Base-by-base conservation (phyloP, 1,140 invertebrate genomes). In the Plectus sambesii region DNA sequence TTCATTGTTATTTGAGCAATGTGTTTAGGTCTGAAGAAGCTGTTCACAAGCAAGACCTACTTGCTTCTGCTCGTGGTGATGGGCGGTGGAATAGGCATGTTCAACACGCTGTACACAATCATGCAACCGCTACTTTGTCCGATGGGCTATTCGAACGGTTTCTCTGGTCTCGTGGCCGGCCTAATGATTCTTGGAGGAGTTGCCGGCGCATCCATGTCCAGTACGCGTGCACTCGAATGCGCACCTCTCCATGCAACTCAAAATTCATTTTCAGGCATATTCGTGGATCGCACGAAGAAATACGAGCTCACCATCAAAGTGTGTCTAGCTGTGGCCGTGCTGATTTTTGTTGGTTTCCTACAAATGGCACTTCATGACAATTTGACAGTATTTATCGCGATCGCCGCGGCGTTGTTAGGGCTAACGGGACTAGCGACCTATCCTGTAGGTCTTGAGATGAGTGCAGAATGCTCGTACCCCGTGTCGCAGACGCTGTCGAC, bases 401-500 rank as follows among this genome's bases (percentile, higher is more conserved):
- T 56, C 9, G 22, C 45, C n/a, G 68, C 65, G 37, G 48, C 69
- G 33, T 41, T 64, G 5, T 67, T 67, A 26, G 64, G 64, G 22
- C 53, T 69, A 20, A 51, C 66, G 23, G 64, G 64, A 9, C 42
- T 67, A 40, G 66, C 64, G 4, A 62, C 56, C 2, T 67, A 67
- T 42, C 64, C 64, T n/a, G 64, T 69, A 6, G 64, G 64, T n/a
- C 37, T 67, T 20, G 64, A 67, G 44, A 38, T 69, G 29, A 53
- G 62, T 2, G 66, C 63, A 0, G 64, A 67, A 41, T 67, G 64
- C 52, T 59, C 66, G 8, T 69, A 53, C 49, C 64, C 64, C 3
- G 64, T 67, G 6, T 60, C 66, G 5, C 65, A 67, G 49, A 67
- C 66, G 5, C 68, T 63, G 3, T 69, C 64, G 2, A 67, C 66